These are phyloP conservation scores for Sebastiscus tertius DNA, from an alignment of 2,797 vertebrate species.

Conservation along the genomic window DNA sequence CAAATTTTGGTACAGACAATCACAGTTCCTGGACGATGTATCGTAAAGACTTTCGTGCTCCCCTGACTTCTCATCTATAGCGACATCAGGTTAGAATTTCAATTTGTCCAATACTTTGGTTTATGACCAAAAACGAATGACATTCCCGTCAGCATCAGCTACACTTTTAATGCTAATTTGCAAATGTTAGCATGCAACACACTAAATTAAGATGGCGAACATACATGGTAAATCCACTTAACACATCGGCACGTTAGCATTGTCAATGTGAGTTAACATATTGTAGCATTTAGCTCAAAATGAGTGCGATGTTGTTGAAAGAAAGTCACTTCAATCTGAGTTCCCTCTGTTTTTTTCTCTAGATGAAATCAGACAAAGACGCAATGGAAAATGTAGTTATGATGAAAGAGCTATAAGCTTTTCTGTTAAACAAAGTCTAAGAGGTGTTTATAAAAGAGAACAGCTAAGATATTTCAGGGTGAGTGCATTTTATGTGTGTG, in stretches of 20 bases:
- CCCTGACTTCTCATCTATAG: not conserved
- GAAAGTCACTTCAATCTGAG: not conserved
- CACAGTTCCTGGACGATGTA: not conserved
- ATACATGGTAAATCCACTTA: not conserved
- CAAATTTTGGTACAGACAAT: not conserved
- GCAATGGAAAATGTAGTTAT: not conserved
- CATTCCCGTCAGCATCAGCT: not conserved
- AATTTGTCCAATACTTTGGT: not conserved
- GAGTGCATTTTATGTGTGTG: not conserved
- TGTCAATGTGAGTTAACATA: not conserved
- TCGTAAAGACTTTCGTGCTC: not conserved
- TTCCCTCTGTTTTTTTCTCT: not conserved
- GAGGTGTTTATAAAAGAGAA: not conserved
- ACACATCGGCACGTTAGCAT: not conserved
- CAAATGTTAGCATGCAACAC: not conserved
- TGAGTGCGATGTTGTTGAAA: not conserved
- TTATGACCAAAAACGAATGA: not conserved
- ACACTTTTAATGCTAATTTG: not conserved
- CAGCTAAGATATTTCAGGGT: not conserved
- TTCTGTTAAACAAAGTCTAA: not conserved
- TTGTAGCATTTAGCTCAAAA: not conserved
- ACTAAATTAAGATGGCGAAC: not conserved
- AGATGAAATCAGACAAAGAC: not conserved
- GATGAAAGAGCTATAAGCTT: not conserved
- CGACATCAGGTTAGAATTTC: not conserved